Base-by-base conservation (phyloP, 2,888 invertebrate genomes). In the Proisotoma minuta region DNA sequence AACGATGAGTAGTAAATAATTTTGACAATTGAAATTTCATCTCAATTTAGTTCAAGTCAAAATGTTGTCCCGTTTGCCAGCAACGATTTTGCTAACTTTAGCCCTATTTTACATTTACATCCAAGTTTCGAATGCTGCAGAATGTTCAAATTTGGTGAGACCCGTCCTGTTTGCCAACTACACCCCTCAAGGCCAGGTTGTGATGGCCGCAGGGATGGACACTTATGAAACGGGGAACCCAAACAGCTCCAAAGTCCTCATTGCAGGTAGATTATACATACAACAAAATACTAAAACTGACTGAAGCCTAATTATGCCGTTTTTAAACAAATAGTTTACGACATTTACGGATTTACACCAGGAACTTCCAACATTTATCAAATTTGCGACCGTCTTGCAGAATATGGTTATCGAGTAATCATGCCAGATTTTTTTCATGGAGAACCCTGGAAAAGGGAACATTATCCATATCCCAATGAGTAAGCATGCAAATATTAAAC, bases 401-500 rank as follows among this genome's bases (percentile, higher is more conserved):
- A 49, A 5, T 24, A 20, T 15, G 58, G 58, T 10, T 58, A 50
- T 28, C 23, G 28, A 5, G 58, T 58, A 4, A 23, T 50, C 12
- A 47, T 58, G 29, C 58, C 58, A 3, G 58, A 58, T 22, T 58
- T 58, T 18, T 58, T 58, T 22, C 49, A 50, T 15, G 58, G 58
- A 49, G 22, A 20, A 10, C 58, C 58, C 15, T 58, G 58, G 58
- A 58, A 28, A 18, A 26, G 27, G 18, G 58, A 58, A 50, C 58
- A 58, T 28, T 58, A 50, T 20, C 58, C 58, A 18, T 28, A 18
- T 29, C 58, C 58, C 12, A 58, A 49, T 50, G 58, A 58, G 58
- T 58, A 50, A 29, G 50, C n/a, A 10, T 3, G 18, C n/a, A 53
- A 50, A 8, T n/a, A 20, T 8, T 20, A 10, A 8, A 24, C 24